phyloP scores from a whole-genome alignment of 2,888 invertebrate genomes.

The Tinea pellionella region DNA sequence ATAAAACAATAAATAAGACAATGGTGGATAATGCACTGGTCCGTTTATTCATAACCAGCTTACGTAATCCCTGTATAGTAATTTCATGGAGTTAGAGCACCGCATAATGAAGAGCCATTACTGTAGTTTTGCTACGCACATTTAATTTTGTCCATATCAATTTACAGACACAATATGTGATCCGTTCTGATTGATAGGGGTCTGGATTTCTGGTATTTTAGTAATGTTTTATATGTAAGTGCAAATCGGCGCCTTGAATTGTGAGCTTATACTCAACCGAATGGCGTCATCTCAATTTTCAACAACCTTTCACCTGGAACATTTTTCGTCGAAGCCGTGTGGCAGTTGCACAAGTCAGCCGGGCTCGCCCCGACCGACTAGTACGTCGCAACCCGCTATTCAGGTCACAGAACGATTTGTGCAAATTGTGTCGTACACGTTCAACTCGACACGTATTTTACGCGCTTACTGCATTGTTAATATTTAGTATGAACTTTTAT shows the following conservation, averaged over 20 bases:
- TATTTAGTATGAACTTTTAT: not conserved
- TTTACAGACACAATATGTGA: not conserved
- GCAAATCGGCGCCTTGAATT: not conserved
- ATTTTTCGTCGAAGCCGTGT: conserved; percentile 3
- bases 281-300: conserved; percentile 5
- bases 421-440: conserved; percentile 58
- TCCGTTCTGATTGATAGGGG: too few relatives aligned
- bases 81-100: conserved; percentile 26
- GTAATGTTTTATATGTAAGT: too few relatives aligned
- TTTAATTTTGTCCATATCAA: not conserved
- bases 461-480: conserved; percentile 3
- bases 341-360: conserved; percentile 49
- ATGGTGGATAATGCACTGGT: not conserved
- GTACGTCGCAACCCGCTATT: conserved; percentile 55
- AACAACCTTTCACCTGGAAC: conserved; percentile 3
- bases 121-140: conserved; percentile 17
- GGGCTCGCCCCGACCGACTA: conserved; percentile 52
- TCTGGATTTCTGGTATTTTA: too few relatives aligned
- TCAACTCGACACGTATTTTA: conserved; percentile 12
- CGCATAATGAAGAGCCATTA: conserved; percentile 27
- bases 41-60: conserved; percentile 18
- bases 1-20: not conserved
- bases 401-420: conserved; percentile 64
- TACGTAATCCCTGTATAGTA: conserved; percentile 33
- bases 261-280: conserved; percentile 2